Evolutionary conservation across 2,888 invertebrate genomes (phyloP).

Genomic region (Tubiluchus corallicola): DNA sequence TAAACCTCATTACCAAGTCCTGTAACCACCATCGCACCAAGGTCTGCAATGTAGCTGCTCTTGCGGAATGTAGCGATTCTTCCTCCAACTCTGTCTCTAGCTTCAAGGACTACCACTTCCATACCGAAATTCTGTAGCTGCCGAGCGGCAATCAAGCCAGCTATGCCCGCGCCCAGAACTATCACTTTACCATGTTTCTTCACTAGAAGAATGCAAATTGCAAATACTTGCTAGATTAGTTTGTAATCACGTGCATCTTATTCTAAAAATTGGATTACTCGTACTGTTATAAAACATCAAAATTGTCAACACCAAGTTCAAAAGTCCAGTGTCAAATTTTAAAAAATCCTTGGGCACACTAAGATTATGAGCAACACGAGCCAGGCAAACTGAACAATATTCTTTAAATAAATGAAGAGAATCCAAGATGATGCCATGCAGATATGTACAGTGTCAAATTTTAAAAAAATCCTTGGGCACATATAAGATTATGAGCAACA

Average conservation of each 20-base stretch:
- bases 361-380: too few species aligned
- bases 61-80: conserved; percentile 89
- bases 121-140: conserved; percentile 88
- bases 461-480: too few species aligned
- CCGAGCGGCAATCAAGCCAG: conserved; percentile 80
- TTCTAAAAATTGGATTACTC: neutral
- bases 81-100: conserved; percentile 75
- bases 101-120: conserved; percentile 61
- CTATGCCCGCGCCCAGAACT: conserved; percentile 61
- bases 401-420: too few species aligned
- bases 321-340: too few species aligned
- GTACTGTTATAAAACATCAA: conserved; percentile 2
- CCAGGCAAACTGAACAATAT: too few species aligned
- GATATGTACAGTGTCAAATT: too few species aligned
- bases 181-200: conserved; percentile 38
- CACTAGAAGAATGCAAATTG: conserved; percentile 15
- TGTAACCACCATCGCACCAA: conserved; percentile 93
- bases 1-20: conserved; percentile 53
- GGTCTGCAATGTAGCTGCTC: conserved; percentile 52
- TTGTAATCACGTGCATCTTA: neutral
- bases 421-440: too few species aligned
- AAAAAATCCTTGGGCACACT: too few species aligned
- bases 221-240: neutral
- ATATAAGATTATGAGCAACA: too few species aligned
- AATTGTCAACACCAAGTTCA: too few species aligned